These are phyloP conservation scores for Bugula neritina DNA, from an alignment of 2,888 invertebrate species.

Conservation along the genomic window DNA sequence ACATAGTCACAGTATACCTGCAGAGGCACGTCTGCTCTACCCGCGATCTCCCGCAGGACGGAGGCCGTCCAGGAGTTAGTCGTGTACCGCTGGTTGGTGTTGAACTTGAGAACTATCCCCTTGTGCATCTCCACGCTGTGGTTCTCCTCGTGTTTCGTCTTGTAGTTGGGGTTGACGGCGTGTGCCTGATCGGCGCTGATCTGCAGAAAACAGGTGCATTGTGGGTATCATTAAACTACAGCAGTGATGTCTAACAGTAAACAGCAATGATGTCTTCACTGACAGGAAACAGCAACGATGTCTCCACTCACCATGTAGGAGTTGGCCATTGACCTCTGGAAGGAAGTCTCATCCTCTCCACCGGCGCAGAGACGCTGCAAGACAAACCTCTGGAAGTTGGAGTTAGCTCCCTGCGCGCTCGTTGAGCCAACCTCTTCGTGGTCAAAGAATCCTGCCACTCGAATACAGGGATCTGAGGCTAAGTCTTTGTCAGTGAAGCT, in stretches of 20 bases:
- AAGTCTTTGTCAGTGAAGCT: conserved; percentile 31
- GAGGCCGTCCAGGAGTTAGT: conserved; percentile 55
- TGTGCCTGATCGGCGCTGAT: conserved; percentile 55
- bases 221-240: no score
- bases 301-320: conserved; percentile 49
- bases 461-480: conserved; percentile 49
- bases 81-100: conserved; percentile 57
- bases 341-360: conserved; percentile 36
- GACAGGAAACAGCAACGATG: no score
- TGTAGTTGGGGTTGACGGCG: conserved; percentile 56
- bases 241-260: no score
- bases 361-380: conserved; percentile 48
- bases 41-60: conserved; percentile 54
- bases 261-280: no score
- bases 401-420: conserved; percentile 56
- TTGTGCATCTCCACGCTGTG: conserved; percentile 50
- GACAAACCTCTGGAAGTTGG: conserved; percentile 54
- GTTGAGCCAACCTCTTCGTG: conserved; percentile 57
- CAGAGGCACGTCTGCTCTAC: conserved; percentile 51
- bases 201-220: background rate
- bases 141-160: conserved; percentile 53
- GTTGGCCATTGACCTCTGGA: conserved; percentile 54
- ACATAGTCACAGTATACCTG: conserved; percentile 43
- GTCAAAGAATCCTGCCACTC: conserved; percentile 56
- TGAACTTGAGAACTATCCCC: conserved; percentile 53